These are phyloP conservation scores for Leptinotarsa texana DNA, from an alignment of 1,140 invertebrate species.

Conservation along the genomic window DNA sequence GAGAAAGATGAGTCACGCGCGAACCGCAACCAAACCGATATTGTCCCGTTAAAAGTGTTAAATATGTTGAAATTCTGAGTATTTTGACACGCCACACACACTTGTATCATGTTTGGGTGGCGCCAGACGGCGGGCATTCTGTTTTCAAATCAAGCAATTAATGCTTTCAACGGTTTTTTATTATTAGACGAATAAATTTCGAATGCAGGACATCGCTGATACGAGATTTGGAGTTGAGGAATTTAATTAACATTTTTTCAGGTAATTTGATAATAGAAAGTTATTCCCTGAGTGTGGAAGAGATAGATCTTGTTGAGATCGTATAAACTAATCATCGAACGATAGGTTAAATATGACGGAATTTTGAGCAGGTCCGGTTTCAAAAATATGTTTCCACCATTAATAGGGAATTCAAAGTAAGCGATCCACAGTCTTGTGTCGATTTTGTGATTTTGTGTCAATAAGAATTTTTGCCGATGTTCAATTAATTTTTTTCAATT, in stretches of 20 bases:
- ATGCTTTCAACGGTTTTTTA: slow-evolving; percentile 29
- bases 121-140: slow-evolving; percentile 24
- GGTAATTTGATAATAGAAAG: slow-evolving; percentile 28
- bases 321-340: too few species aligned
- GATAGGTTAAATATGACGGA: too few species aligned
- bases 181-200: slow-evolving; percentile 29
- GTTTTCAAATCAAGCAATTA: slow-evolving; percentile 29
- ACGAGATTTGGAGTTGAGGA: slow-evolving; percentile 18
- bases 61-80: slow-evolving; percentile 20
- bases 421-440: too few species aligned
- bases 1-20: slow-evolving; percentile 16
- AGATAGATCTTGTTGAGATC: background rate
- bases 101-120: slow-evolving; percentile 23
- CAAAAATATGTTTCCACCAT: too few species aligned
- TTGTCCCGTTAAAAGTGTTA: slow-evolving; percentile 13
- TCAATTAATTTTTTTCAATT: too few species aligned
- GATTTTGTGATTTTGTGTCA: too few species aligned
- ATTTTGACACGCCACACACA: slow-evolving; percentile 21
- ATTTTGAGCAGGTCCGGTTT: too few species aligned
- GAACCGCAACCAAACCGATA: slow-evolving; percentile 13
- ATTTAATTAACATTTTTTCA: slow-evolving; percentile 29
- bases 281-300: slow-evolving; percentile 15
- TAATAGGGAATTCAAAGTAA: too few species aligned
- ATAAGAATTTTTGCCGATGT: too few species aligned
- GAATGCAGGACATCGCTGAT: slow-evolving; percentile 19